Conservation (phyloP, 2,113 vertebrate genomes). For the Rostratula benghalensis region DNA sequence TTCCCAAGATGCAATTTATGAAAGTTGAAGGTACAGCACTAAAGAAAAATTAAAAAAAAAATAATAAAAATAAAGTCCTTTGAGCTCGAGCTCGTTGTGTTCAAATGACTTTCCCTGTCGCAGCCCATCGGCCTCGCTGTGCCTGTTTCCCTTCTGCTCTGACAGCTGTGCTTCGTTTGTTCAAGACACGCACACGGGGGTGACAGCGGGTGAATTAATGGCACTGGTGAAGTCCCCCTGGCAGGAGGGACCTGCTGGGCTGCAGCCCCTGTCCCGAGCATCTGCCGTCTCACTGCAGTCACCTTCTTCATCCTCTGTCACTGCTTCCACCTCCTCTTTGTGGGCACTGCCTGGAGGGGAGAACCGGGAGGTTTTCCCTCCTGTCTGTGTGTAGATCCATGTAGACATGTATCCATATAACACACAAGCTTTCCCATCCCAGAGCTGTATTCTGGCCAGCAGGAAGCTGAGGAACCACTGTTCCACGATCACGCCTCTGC, state of each 20-base stretch:
- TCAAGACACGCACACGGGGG: too few species aligned
- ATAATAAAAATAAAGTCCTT: too few species aligned
- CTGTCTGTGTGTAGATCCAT: accelerated
- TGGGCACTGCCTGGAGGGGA: background rate
- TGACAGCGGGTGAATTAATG: background rate
- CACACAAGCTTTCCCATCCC: accelerated
- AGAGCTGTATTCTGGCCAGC: accelerated
- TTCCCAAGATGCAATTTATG: background rate
- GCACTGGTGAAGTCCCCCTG: background rate
- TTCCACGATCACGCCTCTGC: too few species aligned
- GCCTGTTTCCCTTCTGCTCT: background rate
- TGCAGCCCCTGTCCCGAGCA: background rate
- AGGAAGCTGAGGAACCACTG: background rate
- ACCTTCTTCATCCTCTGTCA: accelerated
- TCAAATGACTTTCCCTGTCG: background rate
- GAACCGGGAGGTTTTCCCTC: background rate
- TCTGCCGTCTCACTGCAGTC: background rate
- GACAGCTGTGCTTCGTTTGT: background rate
- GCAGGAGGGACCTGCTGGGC: background rate
- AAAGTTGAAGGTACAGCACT: background rate
- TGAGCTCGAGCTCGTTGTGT: background rate
- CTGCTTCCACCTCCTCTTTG: background rate
- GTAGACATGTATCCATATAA: too few species aligned
- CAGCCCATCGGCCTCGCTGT: background rate
- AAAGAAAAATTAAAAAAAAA: background rate